Evolutionary conservation across 2,113 vertebrate genomes (phyloP).

Genomic region (Trogon melanurus): DNA sequence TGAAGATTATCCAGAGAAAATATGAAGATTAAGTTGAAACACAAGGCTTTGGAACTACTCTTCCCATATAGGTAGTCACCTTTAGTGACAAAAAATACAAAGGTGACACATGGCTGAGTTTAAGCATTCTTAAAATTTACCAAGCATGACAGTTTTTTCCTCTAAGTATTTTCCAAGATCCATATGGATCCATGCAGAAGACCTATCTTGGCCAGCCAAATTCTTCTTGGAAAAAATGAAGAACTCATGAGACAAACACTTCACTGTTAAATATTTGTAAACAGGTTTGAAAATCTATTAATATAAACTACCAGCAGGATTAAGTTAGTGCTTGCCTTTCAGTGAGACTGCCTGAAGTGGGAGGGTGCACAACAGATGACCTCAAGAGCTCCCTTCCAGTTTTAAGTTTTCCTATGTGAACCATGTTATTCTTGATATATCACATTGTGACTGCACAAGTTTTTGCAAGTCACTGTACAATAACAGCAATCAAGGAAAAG

Average conservation of each 20-base stretch:
- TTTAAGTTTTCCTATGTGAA: neutral
- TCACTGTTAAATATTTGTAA: neutral
- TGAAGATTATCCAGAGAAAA: neutral
- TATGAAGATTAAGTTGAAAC: neutral
- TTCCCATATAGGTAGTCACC: neutral
- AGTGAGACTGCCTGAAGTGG: neutral
- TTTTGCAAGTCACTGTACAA: neutral
- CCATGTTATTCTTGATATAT: neutral
- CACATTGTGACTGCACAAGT: neutral
- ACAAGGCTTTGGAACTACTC: neutral
- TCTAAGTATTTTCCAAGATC: neutral
- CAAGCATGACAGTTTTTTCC: neutral
- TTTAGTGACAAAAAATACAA: neutral
- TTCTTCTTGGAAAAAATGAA: neutral
- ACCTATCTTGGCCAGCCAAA: neutral
- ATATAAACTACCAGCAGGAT: neutral
- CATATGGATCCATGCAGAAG: neutral
- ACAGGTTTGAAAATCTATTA: neutral
- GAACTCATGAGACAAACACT: neutral
- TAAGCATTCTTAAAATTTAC: neutral
- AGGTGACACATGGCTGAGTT: neutral
- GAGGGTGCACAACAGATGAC: neutral
- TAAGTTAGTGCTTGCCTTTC: neutral
- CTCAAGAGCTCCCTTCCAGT: neutral
- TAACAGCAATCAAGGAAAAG: neutral